Conservation (phyloP, 2,797 vertebrate genomes). For the Ciconia nigra region DNA sequence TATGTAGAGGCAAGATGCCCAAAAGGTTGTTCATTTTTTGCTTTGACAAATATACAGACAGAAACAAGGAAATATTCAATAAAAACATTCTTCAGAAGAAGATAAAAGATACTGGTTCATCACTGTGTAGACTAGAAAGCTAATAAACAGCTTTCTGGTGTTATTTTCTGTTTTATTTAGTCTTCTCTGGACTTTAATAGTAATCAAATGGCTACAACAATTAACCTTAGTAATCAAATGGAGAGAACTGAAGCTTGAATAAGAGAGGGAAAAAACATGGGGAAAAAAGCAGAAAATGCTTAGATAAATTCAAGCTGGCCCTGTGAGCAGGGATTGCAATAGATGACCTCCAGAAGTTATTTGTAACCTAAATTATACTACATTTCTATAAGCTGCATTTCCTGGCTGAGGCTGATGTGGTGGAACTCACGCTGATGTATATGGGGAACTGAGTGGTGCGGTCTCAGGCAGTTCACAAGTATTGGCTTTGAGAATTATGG, state of each 20-base stretch:
- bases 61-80: not conserved
- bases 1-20: not conserved
- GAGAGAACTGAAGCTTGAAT: not conserved
- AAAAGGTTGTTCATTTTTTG: not conserved
- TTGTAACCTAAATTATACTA: not conserved
- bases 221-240: not conserved
- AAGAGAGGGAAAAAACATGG: not conserved
- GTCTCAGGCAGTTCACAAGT: not conserved
- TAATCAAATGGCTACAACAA: not conserved
- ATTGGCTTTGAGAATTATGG: not conserved
- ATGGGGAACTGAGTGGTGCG: not conserved
- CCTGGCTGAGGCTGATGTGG: not conserved
- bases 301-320: not conserved
- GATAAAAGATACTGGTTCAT: not conserved
- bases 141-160: not conserved
- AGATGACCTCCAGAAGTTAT: not conserved
- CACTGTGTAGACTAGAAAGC: not conserved
- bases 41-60: not conserved
- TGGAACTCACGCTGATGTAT: rapidly evolving
- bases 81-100: not conserved
- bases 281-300: not conserved
- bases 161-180: not conserved
- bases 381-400: not conserved
- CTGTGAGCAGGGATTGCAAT: not conserved
- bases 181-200: not conserved